Conservation (phyloP, 2,888 invertebrate genomes). For the Flexamia atlantica region DNA sequence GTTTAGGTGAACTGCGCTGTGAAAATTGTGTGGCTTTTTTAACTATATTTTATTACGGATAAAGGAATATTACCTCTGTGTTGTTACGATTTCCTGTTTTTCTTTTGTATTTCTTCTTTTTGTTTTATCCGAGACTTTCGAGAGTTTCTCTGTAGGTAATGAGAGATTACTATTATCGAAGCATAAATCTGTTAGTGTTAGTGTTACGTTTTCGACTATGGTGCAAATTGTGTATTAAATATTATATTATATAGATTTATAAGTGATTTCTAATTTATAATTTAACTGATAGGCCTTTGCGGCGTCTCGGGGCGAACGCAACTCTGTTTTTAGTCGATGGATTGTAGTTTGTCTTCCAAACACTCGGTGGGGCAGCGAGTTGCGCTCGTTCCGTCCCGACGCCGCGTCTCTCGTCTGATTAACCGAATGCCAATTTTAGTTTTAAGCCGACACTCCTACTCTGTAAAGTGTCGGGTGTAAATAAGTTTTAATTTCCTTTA, state of each 20-base stretch:
- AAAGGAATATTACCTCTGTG: conserved; percentile 60
- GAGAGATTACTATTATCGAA: conserved; percentile 58
- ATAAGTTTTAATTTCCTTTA: conserved; percentile 51
- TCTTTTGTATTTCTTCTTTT: conserved; percentile 43
- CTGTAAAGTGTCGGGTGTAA: conserved; percentile 42
- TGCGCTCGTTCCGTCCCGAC: conserved; percentile 5
- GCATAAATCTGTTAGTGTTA: conserved; percentile 61
- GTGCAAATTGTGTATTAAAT: conserved; percentile 63
- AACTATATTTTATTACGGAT: conserved; percentile 54
- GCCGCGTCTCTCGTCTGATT: conserved; percentile 58
- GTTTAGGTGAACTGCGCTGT: conserved; percentile 63
- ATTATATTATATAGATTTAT: conserved; percentile 63
- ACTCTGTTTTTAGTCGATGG: conserved; percentile 27
- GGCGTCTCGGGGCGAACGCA: conserved; percentile 3
- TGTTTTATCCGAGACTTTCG: conserved; percentile 54
- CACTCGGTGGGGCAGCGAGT: conserved; percentile 42
- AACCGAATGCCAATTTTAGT: conserved; percentile 63
- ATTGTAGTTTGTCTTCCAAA: conserved; percentile 63
- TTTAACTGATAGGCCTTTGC: conserved; percentile 60
- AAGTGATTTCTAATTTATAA: conserved; percentile 61
- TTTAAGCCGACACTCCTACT: conserved; percentile 31
- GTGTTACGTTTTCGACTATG: conserved; percentile 62
- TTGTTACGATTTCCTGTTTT: conserved; percentile 55
- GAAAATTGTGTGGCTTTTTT: conserved; percentile 65
- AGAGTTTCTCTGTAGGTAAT: conserved; percentile 47